Percentiles rank a stretch among this genome's conserved stretches.
Conservation (phyloP, 2,888 invertebrate species). For the Drosophila subquinaria region DNA sequence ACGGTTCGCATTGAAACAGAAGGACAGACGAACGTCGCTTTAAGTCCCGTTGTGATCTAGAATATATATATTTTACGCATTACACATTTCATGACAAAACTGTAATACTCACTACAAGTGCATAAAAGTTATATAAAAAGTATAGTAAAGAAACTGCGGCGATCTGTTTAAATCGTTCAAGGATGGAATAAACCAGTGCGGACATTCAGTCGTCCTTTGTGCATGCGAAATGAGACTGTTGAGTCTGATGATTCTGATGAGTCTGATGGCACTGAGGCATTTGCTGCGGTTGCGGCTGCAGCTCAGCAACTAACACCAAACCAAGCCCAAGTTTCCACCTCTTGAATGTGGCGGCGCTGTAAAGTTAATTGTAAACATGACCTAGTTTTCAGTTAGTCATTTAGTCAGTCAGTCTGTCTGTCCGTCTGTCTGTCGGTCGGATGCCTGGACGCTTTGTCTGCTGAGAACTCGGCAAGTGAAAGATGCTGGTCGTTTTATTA, state of each 20-base stretch:
- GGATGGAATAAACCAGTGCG: slow-evolving; percentile 49
- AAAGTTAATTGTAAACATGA: slow-evolving; percentile 81
- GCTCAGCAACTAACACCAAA: slow-evolving; percentile 35
- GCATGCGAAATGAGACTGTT: slow-evolving; percentile 68
- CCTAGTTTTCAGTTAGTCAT: slow-evolving; percentile 55
- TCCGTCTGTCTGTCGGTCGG: slow-evolving; percentile 6
- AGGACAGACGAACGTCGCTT: too few relatives aligned
- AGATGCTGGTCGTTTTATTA: slow-evolving; percentile 69
- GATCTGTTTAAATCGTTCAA: slow-evolving; percentile 56
- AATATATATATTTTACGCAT: too few relatives aligned
- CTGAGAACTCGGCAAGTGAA: slow-evolving; percentile 43
- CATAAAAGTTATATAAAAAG: too few relatives aligned
- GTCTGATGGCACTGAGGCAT: slow-evolving; percentile 20
- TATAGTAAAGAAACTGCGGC: slow-evolving; percentile 27
- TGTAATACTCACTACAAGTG: too few relatives aligned
- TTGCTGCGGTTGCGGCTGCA: slow-evolving; percentile 48
- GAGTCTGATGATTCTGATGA: slow-evolving; percentile 17
- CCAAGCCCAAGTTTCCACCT: slow-evolving; percentile 31
- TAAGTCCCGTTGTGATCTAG: too few relatives aligned
- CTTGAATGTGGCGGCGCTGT: slow-evolving; percentile 23
- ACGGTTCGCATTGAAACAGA: too few relatives aligned
- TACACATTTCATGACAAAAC: too few relatives aligned
- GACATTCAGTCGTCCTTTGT: slow-evolving; percentile 59
- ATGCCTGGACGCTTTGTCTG: slow-evolving; percentile 45
- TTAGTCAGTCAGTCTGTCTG: slow-evolving; percentile 7